phyloP scores from a whole-genome alignment of 2,113 vertebrate species.

The Leptocoma aspasia region DNA sequence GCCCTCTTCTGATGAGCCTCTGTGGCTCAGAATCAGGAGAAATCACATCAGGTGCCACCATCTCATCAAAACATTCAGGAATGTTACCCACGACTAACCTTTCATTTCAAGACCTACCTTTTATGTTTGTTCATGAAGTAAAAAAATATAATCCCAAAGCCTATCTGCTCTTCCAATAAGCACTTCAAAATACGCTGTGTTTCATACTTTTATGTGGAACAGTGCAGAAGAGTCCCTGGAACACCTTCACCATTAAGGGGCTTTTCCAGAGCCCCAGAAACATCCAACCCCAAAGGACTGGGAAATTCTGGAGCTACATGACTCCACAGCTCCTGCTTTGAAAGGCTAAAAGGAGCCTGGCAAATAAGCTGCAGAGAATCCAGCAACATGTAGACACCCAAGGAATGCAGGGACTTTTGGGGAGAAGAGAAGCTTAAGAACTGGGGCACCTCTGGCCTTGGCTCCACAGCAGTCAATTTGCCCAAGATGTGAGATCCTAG shows the following conservation, averaged over 20 bases:
- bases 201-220: not conserved
- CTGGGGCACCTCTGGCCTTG: not conserved
- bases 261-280: not conserved
- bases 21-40: not conserved
- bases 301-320: not conserved
- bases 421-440: not conserved
- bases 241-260: not conserved
- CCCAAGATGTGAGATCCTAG: not conserved
- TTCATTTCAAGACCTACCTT: not conserved
- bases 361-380: not conserved
- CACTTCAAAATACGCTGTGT: not conserved
- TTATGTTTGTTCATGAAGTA: not conserved
- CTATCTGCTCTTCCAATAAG: not conserved
- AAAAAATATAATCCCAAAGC: not conserved
- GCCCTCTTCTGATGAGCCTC: not conserved
- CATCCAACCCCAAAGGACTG: rapidly evolving
- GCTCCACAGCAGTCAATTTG: not conserved
- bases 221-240: not conserved
- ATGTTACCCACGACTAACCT: not conserved
- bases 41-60: not conserved
- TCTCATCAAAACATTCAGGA: not conserved
- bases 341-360: not conserved
- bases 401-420: not conserved
- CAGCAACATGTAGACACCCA: not conserved
- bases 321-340: not conserved